phyloP scores from a whole-genome alignment of 2,113 vertebrate genomes.

The Petaurus breviceps region DNA sequence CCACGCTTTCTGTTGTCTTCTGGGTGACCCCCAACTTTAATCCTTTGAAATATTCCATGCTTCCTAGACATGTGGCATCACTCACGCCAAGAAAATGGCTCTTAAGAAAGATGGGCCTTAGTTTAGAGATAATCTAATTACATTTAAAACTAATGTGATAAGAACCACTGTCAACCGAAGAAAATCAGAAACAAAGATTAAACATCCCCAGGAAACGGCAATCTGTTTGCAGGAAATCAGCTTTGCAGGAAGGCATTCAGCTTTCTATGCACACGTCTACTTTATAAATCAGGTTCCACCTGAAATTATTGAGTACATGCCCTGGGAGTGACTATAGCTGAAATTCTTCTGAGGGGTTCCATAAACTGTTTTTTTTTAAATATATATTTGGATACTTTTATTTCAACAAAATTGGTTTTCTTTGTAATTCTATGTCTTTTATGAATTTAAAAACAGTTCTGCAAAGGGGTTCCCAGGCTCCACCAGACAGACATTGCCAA shows the following conservation, averaged over 20 bases:
- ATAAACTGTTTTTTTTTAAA: not conserved
- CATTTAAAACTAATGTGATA: slow-evolving; percentile 4
- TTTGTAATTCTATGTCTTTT: not conserved
- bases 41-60: not conserved
- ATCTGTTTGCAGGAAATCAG: slow-evolving; percentile 17
- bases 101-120: not conserved
- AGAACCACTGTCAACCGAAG: slow-evolving; percentile 8
- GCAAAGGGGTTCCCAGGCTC: not conserved
- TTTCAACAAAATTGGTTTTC: not conserved
- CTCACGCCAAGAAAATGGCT: not conserved
- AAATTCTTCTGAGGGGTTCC: not conserved
- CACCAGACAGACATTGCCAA: too few relatives aligned
- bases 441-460: not conserved
- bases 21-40: not conserved
- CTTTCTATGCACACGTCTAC: not conserved
- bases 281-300: not conserved
- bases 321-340: not conserved
- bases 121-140: not conserved
- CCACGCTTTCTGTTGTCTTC: not conserved
- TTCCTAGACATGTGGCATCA: not conserved
- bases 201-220: not conserved
- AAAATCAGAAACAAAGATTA: slow-evolving; percentile 39
- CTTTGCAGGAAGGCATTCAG: not conserved
- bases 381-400: not conserved
- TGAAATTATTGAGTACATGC: not conserved